A percentile compares a stretch with the other conserved stretches of the same genome.
Evolutionary conservation across 2,888 invertebrate genomes (phyloP).

Genomic region (Leptura quadrifasciata): DNA sequence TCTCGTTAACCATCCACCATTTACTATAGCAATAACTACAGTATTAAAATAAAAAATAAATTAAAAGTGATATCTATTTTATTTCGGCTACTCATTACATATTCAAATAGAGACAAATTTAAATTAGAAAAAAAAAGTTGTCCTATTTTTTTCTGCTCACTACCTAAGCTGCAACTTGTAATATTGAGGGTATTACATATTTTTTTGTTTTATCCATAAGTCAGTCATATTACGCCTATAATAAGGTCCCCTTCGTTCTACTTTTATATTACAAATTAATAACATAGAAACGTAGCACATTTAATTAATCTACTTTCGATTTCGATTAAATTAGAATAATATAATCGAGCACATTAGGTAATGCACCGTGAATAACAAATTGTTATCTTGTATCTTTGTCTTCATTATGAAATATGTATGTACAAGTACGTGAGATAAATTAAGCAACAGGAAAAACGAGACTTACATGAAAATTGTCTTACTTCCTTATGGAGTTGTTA

Average conservation of each 20-base stretch:
- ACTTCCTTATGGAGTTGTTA: neutral
- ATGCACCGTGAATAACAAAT: slow-evolving; percentile 10
- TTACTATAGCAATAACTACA: too few species aligned
- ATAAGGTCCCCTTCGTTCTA: slow-evolving; percentile 9
- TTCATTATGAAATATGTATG: neutral
- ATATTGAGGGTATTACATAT: too few species aligned
- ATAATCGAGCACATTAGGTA: slow-evolving; percentile 7
- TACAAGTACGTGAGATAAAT: neutral
- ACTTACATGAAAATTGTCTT: neutral
- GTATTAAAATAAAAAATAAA: too few species aligned
- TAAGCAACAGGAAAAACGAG: neutral
- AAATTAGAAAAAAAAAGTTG: too few species aligned
- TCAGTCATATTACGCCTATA: neutral
- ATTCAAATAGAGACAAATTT: too few species aligned
- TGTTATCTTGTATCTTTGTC: slow-evolving; percentile 2
- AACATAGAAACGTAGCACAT: neutral
- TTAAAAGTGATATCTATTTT: too few species aligned
- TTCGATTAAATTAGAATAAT: slow-evolving; percentile 29
- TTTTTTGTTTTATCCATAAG: neutral
- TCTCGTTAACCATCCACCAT: too few species aligned
- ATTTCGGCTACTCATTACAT: too few species aligned
- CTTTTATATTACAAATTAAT: slow-evolving; percentile 5
- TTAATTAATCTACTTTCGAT: slow-evolving; percentile 30
- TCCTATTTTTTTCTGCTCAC: too few species aligned
- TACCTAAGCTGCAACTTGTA: too few species aligned